Percentiles rank a stretch among this genome's conserved stretches.
phyloP scores from a whole-genome alignment of 1,140 invertebrate species.

The Halyomorpha halys region DNA sequence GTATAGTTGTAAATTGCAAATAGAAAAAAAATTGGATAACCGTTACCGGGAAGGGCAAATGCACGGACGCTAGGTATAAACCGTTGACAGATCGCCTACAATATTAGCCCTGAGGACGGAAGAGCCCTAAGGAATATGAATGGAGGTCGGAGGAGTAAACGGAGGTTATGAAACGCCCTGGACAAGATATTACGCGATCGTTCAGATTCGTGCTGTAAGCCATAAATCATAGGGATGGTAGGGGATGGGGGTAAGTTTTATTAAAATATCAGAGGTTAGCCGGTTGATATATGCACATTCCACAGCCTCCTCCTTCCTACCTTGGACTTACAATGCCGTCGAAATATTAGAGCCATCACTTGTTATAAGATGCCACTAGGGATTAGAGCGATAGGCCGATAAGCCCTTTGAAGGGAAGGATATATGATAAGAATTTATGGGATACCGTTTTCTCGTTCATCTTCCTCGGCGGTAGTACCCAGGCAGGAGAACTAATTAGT shows the following conservation, averaged over 20 bases:
- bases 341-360: no score
- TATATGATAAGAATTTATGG: conserved; percentile 9
- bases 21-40: no score
- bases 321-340: no score
- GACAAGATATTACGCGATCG: conserved; percentile 19
- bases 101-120: background rate
- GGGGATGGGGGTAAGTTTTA: conserved; percentile 8
- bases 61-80: no score
- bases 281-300: conserved; percentile 23
- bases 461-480: no score
- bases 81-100: no score
- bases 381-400: background rate
- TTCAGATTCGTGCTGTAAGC: conserved; percentile 5
- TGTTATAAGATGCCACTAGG: background rate
- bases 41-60: no score
- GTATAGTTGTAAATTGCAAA: no score
- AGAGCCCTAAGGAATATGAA: conserved; percentile 2
- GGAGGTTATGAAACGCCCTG: conserved; percentile 1
- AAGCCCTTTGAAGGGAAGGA: background rate
- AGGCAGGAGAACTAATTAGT: no score
- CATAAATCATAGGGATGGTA: conserved; percentile 10
- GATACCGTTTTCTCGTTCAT: no score
- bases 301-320: background rate
- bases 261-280: conserved; percentile 20
- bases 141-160: background rate